Percentiles rank a stretch among this genome's conserved stretches.
phyloP scores from a whole-genome alignment of 2,113 vertebrate genomes.

The Sapayoa aenigma region DNA sequence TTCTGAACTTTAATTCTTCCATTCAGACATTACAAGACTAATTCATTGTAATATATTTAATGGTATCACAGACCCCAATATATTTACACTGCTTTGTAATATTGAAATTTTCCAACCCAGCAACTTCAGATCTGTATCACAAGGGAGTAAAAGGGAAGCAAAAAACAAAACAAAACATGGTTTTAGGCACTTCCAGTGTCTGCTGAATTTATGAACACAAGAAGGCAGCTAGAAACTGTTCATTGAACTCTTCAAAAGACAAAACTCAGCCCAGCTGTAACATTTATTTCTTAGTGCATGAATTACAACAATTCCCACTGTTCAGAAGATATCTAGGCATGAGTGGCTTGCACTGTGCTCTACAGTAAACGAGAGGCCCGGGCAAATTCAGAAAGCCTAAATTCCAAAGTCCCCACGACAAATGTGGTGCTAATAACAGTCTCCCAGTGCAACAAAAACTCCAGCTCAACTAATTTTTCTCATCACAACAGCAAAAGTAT shows the following conservation, averaged over 20 bases:
- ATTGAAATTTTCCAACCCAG: neutral
- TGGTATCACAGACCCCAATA: neutral
- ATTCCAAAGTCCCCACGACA: neutral
- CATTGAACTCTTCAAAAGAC: neutral
- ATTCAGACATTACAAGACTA: neutral
- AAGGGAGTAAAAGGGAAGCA: fast-evolving
- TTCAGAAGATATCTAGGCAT: neutral
- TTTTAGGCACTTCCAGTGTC: neutral
- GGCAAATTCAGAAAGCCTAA: neutral
- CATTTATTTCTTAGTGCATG: neutral
- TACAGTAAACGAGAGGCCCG: neutral
- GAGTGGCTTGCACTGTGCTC: neutral
- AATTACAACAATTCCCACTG: neutral
- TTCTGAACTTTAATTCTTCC: neutral
- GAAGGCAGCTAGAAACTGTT: neutral
- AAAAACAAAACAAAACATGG: fast-evolving
- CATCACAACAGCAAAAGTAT: neutral
- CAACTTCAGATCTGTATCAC: neutral
- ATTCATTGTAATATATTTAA: neutral
- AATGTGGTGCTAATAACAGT: neutral
- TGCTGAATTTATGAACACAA: neutral
- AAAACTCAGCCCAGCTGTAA: neutral
- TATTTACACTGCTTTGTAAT: neutral
- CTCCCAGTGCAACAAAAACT: neutral
- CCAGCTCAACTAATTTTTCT: neutral